These are phyloP conservation scores for Eupelmus urozonus DNA, from an alignment of 2,888 invertebrate genomes.

Conservation along the genomic window DNA sequence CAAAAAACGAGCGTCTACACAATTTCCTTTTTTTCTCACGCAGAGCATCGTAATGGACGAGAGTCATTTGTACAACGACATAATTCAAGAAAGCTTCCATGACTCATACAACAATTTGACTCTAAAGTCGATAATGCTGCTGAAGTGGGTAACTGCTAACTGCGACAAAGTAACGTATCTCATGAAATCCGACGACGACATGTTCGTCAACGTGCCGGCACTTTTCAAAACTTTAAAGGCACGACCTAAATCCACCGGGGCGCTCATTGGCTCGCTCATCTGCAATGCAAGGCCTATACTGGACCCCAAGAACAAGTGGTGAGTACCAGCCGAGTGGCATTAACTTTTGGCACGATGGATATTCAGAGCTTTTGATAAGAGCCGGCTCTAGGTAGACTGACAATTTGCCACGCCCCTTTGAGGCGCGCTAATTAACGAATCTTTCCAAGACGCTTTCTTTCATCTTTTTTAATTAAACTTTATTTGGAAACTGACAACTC, in stretches of 20 bases:
- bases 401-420: no score
- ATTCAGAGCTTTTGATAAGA: no score
- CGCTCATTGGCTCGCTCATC: conserved; percentile 88
- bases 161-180: conserved; percentile 84
- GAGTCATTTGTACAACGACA: conserved; percentile 83
- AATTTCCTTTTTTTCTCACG: background rate
- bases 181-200: conserved; percentile 92
- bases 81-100: conserved; percentile 89
- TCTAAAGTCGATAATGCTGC: conserved; percentile 89
- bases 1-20: no score
- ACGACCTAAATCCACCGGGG: conserved; percentile 73
- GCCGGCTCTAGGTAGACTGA: no score
- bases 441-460: no score
- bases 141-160: conserved; percentile 87
- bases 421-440: no score
- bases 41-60: conserved; percentile 83
- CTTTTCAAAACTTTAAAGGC: conserved; percentile 78
- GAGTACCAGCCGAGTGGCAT: conserved; percentile 21
- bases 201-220: conserved; percentile 88
- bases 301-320: conserved; percentile 88
- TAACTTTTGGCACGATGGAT: no score
- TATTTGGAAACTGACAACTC: no score
- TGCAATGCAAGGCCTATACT: conserved; percentile 87
- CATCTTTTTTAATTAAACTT: no score
- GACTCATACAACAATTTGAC: conserved; percentile 93